phyloP scores from a whole-genome alignment of 2,797 vertebrate species.

The Cynodonichthys magdalenae region DNA sequence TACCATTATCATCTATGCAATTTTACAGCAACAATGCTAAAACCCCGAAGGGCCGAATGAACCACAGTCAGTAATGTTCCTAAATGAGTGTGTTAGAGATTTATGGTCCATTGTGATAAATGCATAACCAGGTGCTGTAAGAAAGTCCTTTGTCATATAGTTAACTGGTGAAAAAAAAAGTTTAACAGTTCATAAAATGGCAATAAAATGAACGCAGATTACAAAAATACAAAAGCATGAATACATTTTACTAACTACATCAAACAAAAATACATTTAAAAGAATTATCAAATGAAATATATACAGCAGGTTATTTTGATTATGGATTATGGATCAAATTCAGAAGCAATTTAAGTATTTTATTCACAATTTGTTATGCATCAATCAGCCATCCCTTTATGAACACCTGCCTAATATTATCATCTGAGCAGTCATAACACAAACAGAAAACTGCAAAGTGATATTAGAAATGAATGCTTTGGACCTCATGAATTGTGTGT shows the following conservation, averaged over 20 bases:
- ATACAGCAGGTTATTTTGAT: neutral
- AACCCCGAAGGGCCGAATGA: constrained; percentile 19
- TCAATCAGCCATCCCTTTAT: neutral
- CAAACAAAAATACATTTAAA: neutral
- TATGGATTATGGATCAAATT: constrained; percentile 5
- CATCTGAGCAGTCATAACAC: no score
- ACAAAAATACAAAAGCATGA: neutral
- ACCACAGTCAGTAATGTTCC: constrained; percentile 11
- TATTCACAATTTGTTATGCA: neutral
- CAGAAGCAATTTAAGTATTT: neutral
- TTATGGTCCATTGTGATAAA: neutral
- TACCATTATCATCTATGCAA: constrained; percentile 65
- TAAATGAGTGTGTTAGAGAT: constrained; percentile 14
- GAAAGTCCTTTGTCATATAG: neutral
- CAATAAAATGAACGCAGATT: neutral
- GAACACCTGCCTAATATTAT: no score
- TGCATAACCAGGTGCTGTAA: neutral
- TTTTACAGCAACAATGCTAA: constrained; percentile 36
- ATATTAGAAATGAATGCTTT: no score
- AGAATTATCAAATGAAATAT: neutral
- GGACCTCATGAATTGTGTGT: no score
- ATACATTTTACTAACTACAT: neutral
- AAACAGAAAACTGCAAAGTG: no score
- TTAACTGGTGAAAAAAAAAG: neutral
- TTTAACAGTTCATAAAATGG: neutral